Conservation (phyloP, 2,888 invertebrate genomes). For the Polia nebulosa region DNA sequence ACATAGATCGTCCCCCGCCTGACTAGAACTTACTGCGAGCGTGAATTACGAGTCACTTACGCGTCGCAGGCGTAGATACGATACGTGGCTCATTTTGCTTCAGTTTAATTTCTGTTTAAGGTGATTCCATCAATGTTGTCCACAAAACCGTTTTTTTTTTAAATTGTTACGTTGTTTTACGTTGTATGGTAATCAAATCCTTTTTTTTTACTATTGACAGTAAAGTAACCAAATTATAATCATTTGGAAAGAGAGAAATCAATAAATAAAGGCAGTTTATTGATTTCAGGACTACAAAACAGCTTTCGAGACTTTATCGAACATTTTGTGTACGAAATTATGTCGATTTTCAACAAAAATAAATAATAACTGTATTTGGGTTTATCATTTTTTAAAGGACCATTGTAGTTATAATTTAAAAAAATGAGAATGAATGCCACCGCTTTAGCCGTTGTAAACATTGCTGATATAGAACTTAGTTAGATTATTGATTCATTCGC, state of each 20-base stretch:
- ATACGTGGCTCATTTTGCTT: neutral
- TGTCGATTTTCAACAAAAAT: too few relatives aligned
- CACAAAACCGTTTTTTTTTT: neutral
- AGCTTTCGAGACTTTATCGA: too few relatives aligned
- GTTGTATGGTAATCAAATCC: neutral
- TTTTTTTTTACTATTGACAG: neutral
- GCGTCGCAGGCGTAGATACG: constrained; percentile 3
- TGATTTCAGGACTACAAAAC: too few relatives aligned
- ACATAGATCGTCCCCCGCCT: constrained; percentile 49
- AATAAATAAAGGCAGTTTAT: too few relatives aligned
- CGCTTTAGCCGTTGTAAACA: neutral
- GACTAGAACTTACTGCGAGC: constrained; percentile 44
- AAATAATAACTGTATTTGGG: too few relatives aligned
- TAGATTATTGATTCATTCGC: neutral
- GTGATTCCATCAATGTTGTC: neutral
- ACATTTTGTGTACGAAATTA: too few relatives aligned
- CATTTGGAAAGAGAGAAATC: too few relatives aligned
- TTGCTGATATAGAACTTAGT: neutral
- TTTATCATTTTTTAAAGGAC: neutral
- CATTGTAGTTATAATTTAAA: neutral
- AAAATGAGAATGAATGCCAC: neutral
- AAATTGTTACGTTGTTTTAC: neutral
- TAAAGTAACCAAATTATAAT: too few relatives aligned
- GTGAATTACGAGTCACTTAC: constrained; percentile 31
- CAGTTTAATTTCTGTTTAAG: neutral